Percentiles rank a stretch among this genome's conserved stretches.
Evolutionary conservation across 2,888 invertebrate species (phyloP).

Genomic region (Cremastobaeus sp.): DNA sequence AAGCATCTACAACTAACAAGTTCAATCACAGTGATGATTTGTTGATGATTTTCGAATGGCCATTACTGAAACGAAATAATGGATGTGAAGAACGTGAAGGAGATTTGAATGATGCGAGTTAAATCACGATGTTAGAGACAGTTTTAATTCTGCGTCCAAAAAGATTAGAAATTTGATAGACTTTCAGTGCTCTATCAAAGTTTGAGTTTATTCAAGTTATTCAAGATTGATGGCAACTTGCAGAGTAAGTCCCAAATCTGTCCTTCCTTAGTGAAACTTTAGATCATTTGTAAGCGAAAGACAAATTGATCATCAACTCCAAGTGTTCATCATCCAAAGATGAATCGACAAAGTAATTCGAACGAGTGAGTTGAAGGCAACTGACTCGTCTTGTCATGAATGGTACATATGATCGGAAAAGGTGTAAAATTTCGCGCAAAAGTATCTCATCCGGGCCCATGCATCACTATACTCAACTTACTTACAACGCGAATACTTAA

Average conservation of each 20-base stretch:
- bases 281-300: conserved; percentile 1
- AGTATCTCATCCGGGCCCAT: conserved; percentile 69
- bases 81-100: no score
- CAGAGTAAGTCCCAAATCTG: conserved; percentile 11
- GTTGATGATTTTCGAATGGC: no score
- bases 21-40: no score
- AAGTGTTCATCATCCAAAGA: not conserved
- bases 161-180: no score
- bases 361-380: conserved; percentile 3
- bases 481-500: conserved; percentile 74
- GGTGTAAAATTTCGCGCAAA: not conserved
- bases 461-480: conserved; percentile 74
- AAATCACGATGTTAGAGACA: no score
- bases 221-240: conserved; percentile 2
- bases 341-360: not conserved
- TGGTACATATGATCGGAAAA: conserved; percentile 13
- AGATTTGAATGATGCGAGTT: no score
- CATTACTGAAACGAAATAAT: no score
- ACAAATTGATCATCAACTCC: conserved; percentile 13
- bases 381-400: conserved; percentile 11
- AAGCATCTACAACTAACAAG: no score
- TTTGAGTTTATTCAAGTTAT: no score
- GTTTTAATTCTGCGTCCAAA: no score
- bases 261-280: not conserved
- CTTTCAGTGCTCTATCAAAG: no score